Percentiles rank a stretch among this genome's conserved stretches.
These are phyloP conservation scores for Gryon sp. DNA, from an alignment of 1,140 invertebrate genomes.

Conservation along the genomic window DNA sequence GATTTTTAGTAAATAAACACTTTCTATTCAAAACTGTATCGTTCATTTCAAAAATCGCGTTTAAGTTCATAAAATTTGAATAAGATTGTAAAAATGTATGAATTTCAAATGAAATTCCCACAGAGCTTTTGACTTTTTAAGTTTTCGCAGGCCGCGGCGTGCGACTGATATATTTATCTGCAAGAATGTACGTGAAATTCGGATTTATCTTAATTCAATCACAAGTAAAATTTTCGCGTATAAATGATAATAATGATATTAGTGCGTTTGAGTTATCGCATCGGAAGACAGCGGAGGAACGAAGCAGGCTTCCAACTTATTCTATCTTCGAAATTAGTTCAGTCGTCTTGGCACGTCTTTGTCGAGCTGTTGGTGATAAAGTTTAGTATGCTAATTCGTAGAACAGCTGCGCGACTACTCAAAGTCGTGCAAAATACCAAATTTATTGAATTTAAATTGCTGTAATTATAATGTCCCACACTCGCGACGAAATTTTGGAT, in stretches of 20 bases:
- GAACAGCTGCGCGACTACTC: slow-evolving; percentile 77
- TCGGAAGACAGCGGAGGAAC: slow-evolving; percentile 65
- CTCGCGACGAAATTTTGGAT: slow-evolving; percentile 50
- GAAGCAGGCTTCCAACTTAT: slow-evolving; percentile 76
- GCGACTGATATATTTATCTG: slow-evolving; percentile 46
- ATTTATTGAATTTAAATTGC: slow-evolving; percentile 81
- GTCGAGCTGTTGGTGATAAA: slow-evolving; percentile 80
- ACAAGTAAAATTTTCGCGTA: slow-evolving; percentile 62
- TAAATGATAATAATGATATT: slow-evolving; percentile 70
- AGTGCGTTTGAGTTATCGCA: slow-evolving; percentile 69
- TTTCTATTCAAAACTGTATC: too few species aligned
- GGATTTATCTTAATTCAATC: slow-evolving; percentile 64
- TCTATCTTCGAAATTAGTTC: slow-evolving; percentile 80
- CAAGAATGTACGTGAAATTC: slow-evolving; percentile 35
- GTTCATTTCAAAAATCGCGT: background rate
- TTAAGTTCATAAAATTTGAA: slow-evolving; percentile 11
- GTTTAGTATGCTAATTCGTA: slow-evolving; percentile 80
- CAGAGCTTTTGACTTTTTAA: slow-evolving; percentile 23
- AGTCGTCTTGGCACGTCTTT: slow-evolving; percentile 80
- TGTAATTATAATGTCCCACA: slow-evolving; percentile 78
- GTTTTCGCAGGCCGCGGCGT: slow-evolving; percentile 12
- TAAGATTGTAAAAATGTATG: slow-evolving; percentile 27
- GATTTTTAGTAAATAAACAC: too few species aligned
- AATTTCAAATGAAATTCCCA: slow-evolving; percentile 35
- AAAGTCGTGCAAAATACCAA: slow-evolving; percentile 74